phyloP scores from a whole-genome alignment of 2,797 vertebrate species.

The Cottoperca gobio region DNA sequence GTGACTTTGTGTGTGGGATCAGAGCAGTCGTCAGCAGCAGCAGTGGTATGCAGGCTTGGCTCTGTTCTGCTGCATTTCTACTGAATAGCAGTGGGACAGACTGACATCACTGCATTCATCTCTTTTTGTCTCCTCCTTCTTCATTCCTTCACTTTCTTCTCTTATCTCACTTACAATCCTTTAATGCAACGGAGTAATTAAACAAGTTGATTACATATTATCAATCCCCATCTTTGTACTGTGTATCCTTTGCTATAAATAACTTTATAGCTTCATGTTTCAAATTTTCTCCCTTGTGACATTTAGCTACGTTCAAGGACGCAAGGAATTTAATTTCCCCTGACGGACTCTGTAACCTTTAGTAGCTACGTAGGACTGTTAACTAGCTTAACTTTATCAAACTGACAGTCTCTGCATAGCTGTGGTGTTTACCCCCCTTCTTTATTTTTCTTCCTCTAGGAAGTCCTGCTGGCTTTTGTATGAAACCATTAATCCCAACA shows the following conservation, averaged over 20 bases:
- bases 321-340: slow-evolving; percentile 20
- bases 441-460: slow-evolving; percentile 34
- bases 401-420: slow-evolving; percentile 7
- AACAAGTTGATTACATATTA: not conserved
- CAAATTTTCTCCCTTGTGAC: slow-evolving; percentile 9
- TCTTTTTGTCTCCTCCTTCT: slow-evolving; percentile 40
- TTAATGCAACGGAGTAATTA: too few relatives aligned
- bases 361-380: slow-evolving; percentile 11
- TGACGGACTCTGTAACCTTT: slow-evolving; percentile 34
- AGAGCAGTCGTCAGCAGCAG: slow-evolving; percentile 60
- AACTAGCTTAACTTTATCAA: slow-evolving; percentile 33
- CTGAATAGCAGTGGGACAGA: slow-evolving; percentile 66
- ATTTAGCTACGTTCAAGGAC: slow-evolving; percentile 40
- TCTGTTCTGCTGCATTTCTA: slow-evolving; percentile 73
- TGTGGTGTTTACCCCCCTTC: not conserved
- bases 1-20: slow-evolving; percentile 40
- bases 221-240: not conserved
- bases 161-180: not conserved
- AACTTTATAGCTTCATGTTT: slow-evolving; percentile 23
- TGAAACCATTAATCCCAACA: slow-evolving; percentile 38
- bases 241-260: slow-evolving; percentile 5
- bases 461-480: slow-evolving; percentile 41
- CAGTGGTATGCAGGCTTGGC: slow-evolving; percentile 67
- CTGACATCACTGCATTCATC: slow-evolving; percentile 72
- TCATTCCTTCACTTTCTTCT: slow-evolving; percentile 25